Percentiles rank a stretch among this genome's conserved stretches.
phyloP scores from a whole-genome alignment of 2,888 invertebrate species.

The Adineta ricciae region DNA sequence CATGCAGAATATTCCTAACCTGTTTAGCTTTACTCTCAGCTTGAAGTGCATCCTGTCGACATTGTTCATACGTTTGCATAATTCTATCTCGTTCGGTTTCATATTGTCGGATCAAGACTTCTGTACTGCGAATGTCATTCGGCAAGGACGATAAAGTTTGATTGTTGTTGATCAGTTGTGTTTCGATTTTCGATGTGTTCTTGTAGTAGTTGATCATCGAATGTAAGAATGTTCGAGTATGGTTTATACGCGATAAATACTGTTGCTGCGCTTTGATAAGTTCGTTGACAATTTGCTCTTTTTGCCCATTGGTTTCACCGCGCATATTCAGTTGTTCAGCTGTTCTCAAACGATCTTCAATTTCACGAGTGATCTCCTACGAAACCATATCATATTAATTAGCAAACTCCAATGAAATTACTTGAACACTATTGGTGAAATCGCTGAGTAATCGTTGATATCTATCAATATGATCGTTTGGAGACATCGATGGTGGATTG shows the following conservation, averaged over 20 bases:
- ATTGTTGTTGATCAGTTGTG: background rate
- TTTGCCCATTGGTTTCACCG: conserved; percentile 55
- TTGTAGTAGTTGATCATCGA: conserved; percentile 64
- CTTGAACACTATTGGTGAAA: conserved; percentile 53
- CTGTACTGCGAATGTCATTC: background rate
- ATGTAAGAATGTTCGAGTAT: conserved; percentile 63
- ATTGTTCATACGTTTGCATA: background rate
- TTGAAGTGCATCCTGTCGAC: background rate
- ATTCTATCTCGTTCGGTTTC: background rate
- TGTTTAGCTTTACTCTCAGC: conserved; percentile 14
- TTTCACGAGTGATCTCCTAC: conserved; percentile 54
- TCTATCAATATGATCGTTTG: conserved; percentile 53
- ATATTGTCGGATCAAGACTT: conserved; percentile 11
- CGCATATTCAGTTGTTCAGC: conserved; percentile 60
- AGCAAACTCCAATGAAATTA: too few species aligned
- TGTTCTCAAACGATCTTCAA: conserved; percentile 58
- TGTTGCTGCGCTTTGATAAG: conserved; percentile 61
- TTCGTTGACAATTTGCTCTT: conserved; percentile 60
- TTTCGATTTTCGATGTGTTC: conserved; percentile 49
- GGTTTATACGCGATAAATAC: conserved; percentile 60
- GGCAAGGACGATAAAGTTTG: background rate
- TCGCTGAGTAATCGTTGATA: conserved; percentile 34
- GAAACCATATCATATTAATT: too few species aligned
- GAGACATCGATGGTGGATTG: conserved; percentile 42
- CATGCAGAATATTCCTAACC: background rate